Evolutionary conservation across 2,113 vertebrate species (phyloP), one percentile per base, ranked within the genome.

Genomic region (Rissa tridactyla): DNA sequence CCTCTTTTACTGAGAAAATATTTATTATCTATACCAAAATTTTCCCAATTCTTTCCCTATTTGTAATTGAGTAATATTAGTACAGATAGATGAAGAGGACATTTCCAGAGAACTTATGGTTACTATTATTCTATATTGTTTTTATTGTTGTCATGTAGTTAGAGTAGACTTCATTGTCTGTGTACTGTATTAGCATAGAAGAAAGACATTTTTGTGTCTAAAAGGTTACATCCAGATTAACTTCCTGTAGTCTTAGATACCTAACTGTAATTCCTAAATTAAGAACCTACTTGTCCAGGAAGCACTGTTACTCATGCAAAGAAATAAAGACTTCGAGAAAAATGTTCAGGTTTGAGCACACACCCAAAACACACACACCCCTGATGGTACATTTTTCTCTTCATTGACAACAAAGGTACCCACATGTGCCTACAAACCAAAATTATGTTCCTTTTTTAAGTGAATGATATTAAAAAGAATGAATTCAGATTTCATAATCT

Each of bases 321-420:
- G 34, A 82, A 93, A 40, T 5, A 34, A 65, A 3, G 5, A 47
- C 16, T 86, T 88, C 3, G 30, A 73, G 14, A 13, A 13, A 26
- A 80, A 69, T 4, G 9, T 61, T 73, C 12, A 76, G 6, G 16
- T 40, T 72, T 82, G 32, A 77, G 38, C 26, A 36, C 16, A 3
- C 3, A 8, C 4, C 3, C 9, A 13, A 7, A 21, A 60, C 58
- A 60, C 2, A 9, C 44, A 2, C 13, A 10, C 2, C 6, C 11
- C 3, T 1, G 0, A 10, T 34, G 11, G 13, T 29, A 25, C 6
- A 5, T 60, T 82, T 71, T 70, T 55, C 21, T 66, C 6, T 66
- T 60, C 7, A 26, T 15, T 55, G 27, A 72, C 26, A 47, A 46
- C 2, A 64, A 70, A 90, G 7, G 11, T 27, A n/a, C 7, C 8